Evolutionary conservation across 2,888 invertebrate genomes (phyloP).

Genomic region (Elysia crispata): DNA sequence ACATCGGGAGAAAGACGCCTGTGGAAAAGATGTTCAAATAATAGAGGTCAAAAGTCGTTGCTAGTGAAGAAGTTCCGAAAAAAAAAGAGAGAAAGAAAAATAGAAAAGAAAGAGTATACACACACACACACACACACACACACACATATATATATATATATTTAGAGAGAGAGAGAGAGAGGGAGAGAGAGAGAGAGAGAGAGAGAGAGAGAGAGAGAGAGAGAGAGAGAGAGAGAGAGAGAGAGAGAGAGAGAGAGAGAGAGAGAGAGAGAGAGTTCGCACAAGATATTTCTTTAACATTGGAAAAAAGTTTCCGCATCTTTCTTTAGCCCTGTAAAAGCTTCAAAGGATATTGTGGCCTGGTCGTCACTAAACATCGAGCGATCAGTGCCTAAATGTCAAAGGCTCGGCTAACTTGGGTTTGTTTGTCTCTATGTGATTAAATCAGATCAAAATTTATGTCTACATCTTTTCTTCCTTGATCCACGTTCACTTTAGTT

Average conservation of each 20-base stretch:
- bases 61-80: neutral
- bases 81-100: constrained; percentile 11
- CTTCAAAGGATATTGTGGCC: too few relatives aligned
- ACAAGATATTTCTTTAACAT: too few relatives aligned
- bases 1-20: constrained; percentile 43
- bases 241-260: constrained; percentile 1
- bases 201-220: neutral
- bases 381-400: too few relatives aligned
- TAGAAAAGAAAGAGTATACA: neutral
- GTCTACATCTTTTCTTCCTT: too few relatives aligned
- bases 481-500: too few relatives aligned
- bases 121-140: constrained; percentile 3
- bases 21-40: constrained; percentile 40
- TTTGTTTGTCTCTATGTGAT: too few relatives aligned
- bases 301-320: too few relatives aligned
- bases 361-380: too few relatives aligned
- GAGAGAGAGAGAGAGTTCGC: neutral
- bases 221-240: neutral
- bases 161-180: constrained; percentile 32
- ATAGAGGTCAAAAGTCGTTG: neutral
- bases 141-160: neutral
- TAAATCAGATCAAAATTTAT: too few relatives aligned
- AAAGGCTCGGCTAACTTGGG: too few relatives aligned
- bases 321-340: too few relatives aligned
- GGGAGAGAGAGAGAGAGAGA: constrained; percentile 1